Conservation (phyloP, 1,140 invertebrate genomes). For the Phymastichus coffea region DNA sequence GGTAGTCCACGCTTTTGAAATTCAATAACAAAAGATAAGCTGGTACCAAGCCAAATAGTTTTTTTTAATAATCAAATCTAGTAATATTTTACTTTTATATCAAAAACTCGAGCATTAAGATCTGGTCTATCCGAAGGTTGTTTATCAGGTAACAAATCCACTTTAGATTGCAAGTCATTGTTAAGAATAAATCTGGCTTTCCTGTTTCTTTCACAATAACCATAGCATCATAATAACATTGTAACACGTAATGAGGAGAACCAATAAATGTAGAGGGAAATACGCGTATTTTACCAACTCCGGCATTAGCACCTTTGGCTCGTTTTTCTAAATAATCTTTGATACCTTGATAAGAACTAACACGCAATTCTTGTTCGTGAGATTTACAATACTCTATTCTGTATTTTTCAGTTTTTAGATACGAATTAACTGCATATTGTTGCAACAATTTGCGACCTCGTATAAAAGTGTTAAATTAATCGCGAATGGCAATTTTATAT, state of each 20-base stretch:
- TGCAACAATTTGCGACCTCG: not conserved
- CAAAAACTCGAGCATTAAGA: not conserved
- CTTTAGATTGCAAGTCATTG: too few relatives aligned
- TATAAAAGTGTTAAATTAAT: not conserved
- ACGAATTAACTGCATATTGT: conserved; percentile 8
- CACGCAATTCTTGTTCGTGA: conserved; percentile 7
- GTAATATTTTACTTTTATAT: not conserved
- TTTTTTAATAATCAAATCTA: conserved; percentile 1
- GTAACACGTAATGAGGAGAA: not conserved
- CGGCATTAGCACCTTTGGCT: not conserved
- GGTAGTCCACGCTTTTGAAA: too few relatives aligned
- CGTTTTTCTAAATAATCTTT: not conserved
- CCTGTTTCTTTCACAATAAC: not conserved
- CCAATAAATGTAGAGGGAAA: not conserved
- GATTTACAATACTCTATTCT: conserved; percentile 6
- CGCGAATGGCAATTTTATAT: conserved; percentile 5
- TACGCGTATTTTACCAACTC: not conserved
- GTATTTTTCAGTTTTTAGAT: conserved; percentile 12
- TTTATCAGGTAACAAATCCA: not conserved
- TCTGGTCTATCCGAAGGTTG: not conserved
- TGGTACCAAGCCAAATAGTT: not conserved
- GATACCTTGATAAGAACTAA: not conserved
- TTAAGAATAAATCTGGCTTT: not conserved
- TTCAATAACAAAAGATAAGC: conserved; percentile 15
- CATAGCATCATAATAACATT: not conserved